Base-by-base conservation (phyloP, 1,140 invertebrate genomes). In the Chironomus tepperi region DNA sequence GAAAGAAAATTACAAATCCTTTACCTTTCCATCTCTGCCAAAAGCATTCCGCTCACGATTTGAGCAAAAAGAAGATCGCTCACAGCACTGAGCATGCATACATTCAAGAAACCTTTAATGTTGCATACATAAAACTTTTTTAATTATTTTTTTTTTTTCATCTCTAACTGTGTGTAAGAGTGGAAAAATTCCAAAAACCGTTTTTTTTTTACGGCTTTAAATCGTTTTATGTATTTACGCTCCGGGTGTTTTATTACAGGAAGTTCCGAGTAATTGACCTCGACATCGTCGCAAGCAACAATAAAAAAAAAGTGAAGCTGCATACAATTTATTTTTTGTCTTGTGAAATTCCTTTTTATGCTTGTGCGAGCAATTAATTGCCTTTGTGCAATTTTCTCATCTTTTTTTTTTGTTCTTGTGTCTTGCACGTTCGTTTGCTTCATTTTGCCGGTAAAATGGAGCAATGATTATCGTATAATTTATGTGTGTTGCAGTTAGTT, bases 71-170 rank as follows among this genome's bases (percentile, higher is more conserved):
- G n/a, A n/a, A n/a, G n/a, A n/a, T n/a, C n/a, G n/a, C n/a, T n/a
- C n/a, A 34, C 24, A 34, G 5, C 24, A 34, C n/a, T 34, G 5
- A 34, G 24, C 24, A 34, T n/a, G n/a, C 24, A 34, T 5, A 34
- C 24, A 34, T 34, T 5, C 12, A 67, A 18, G 16, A 67, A 67
- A 67, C 64, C 64, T 67, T 8, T 67, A 67, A 67, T 18, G 2
- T 70, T 19, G 47, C 16, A 19, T 70, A 18, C 7, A 70, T 70
- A 70, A 70, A 70, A 70, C 65, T 70, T 70, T 70, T 70, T 70
- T 70, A 70, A 70, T 70, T 70, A 70, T 70, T 70, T 70, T n/a
- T n/a, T n/a, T n/a, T n/a, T 34, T 70, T 70, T 21, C 65, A 70
- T 70, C 19, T 70, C 18, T n/a, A n/a, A n/a, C n/a, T 70, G n/a